Evolutionary conservation across 1,140 invertebrate species (phyloP), one percentile per base, ranked within the genome.

Genomic region (Coboldia fuscipes): DNA sequence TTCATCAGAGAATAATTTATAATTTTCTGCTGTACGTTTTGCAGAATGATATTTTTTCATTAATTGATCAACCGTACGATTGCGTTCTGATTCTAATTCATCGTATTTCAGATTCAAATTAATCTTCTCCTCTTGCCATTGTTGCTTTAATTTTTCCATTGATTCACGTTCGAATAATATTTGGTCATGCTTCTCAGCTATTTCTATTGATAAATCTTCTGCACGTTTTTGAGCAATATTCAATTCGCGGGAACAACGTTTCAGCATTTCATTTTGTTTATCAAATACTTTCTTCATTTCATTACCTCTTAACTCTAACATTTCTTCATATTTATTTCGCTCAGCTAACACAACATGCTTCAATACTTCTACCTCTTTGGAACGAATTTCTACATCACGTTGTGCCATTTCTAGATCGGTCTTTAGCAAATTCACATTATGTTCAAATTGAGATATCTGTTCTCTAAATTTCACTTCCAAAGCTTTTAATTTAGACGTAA

Each of bases 41-140:
- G 57, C 60, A 36, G 60, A 60, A 40, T 59, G 61, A 39, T 66
- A 68, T 34, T 66, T 66, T 13, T 63, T 56, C 21, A 62, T 57
- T 17, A 62, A 38, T 2, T 42, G 45, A 20, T 54, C 46, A 39
- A 63, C 38, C 3, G 42, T 39, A 30, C 44, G 41, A 23, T 46
- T 44, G 13, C 49, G 46, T 5, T 39, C 36, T 8, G 37, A 30
- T 21, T 42, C 34, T 23, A 50, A 12, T n/a, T 39, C 23, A 6
- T 47, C 33, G 8, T 54, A n/a, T 15, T 51, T 43, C 17, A 23
- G 3, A n/a, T 5, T 30, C 10, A 36, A 23, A 22, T 16, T 12
- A 8, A 30, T 18, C 4, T 44, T 42, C 48, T 47, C 49, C 7
- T 49, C 44, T 12, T 41, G 33, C 51, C 51, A 54, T 39, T 54